Conservation (phyloP, 2,113 vertebrate species). For the Narcine bancroftii region DNA sequence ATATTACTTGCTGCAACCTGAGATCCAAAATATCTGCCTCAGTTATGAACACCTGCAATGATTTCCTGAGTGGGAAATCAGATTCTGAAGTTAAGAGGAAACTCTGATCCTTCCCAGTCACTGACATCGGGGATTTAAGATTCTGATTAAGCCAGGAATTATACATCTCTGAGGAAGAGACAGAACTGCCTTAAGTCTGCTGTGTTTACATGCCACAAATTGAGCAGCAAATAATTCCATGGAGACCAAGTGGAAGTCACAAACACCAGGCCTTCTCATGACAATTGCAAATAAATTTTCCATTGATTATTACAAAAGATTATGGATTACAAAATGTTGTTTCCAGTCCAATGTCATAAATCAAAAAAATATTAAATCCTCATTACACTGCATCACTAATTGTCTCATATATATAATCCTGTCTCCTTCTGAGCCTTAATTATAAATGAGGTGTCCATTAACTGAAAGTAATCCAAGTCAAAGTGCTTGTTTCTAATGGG, state of each 20-base stretch:
- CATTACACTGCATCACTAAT: conserved; percentile 14
- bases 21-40: neutral
- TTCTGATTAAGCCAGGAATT: neutral
- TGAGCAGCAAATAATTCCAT: neutral
- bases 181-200: neutral
- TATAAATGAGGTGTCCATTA: conserved; percentile 23
- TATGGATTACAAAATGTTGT: conserved; percentile 5
- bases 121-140: neutral
- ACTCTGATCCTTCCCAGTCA: neutral
- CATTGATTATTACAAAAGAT: conserved; percentile 21
- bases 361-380: conserved; percentile 34
- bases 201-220: neutral
- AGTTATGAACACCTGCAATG: neutral
- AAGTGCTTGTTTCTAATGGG: neutral
- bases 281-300: neutral
- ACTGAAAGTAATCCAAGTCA: conserved; percentile 5
- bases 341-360: neutral
- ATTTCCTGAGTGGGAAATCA: neutral
- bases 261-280: neutral
- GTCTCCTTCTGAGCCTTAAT: conserved; percentile 28
- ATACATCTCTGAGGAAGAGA: neutral
- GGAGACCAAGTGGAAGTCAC: neutral
- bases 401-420: conserved; percentile 28
- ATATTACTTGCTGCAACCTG: neutral
- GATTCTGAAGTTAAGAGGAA: neutral